Evolutionary conservation across 2,888 invertebrate species (phyloP).

Genomic region (Thera britannica): DNA sequence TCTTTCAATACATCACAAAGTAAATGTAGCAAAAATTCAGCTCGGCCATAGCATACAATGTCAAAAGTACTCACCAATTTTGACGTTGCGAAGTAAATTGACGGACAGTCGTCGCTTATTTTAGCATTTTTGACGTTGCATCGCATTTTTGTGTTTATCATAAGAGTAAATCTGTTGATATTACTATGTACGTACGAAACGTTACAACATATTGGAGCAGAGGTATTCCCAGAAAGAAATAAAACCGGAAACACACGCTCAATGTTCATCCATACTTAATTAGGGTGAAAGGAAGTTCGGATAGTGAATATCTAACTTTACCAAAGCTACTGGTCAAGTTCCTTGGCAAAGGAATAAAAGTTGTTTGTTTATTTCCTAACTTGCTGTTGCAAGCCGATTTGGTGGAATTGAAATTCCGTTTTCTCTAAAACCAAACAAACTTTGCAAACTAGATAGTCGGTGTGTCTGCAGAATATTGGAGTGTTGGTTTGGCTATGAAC

Average conservation of each 20-base stretch:
- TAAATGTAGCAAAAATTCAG: too few relatives aligned
- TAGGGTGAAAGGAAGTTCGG: neutral
- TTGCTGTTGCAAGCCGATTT: slow-evolving; percentile 15
- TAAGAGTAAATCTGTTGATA: too few relatives aligned
- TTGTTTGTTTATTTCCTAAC: slow-evolving; percentile 11
- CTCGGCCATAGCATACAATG: too few relatives aligned
- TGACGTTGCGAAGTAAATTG: too few relatives aligned
- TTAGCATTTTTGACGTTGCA: too few relatives aligned
- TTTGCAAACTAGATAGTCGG: neutral
- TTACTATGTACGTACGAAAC: too few relatives aligned
- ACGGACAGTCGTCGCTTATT: too few relatives aligned
- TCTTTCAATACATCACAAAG: too few relatives aligned
- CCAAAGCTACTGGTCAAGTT: slow-evolving; percentile 12
- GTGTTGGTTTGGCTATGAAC: too few relatives aligned
- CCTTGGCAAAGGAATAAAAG: slow-evolving; percentile 2
- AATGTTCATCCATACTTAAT: neutral
- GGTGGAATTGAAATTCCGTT: slow-evolving; percentile 15
- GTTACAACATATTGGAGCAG: neutral
- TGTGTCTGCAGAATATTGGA: neutral
- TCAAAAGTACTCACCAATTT: too few relatives aligned
- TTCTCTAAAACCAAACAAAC: neutral
- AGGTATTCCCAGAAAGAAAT: neutral
- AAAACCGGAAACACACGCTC: neutral
- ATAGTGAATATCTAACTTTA: neutral
- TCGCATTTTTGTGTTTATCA: too few relatives aligned